Percentiles rank a stretch among this genome's conserved stretches.
These are phyloP conservation scores for Trematomus bernacchii DNA, from an alignment of 2,797 vertebrate genomes.

Conservation along the genomic window DNA sequence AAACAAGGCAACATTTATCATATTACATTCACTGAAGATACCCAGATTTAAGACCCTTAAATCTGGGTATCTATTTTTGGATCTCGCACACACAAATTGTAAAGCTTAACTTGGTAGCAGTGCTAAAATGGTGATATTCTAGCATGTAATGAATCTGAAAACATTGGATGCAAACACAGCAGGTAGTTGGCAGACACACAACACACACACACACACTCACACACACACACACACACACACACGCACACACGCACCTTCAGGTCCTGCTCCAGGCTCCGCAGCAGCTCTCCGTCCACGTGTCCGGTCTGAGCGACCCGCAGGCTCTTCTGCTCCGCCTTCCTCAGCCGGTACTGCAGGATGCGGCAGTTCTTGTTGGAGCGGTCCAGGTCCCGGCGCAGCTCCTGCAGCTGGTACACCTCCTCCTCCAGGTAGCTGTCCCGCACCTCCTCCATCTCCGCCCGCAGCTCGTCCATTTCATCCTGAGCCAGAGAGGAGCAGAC, in stretches of 20 bases:
- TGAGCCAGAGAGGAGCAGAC: conserved; percentile 58
- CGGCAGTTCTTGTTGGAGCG: conserved; percentile 98
- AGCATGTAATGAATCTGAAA: not conserved
- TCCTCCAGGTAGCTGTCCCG: conserved; percentile 98
- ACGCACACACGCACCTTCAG: conserved; percentile 87
- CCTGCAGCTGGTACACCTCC: conserved; percentile 99
- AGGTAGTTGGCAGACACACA: not conserved
- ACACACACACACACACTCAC: too few species aligned
- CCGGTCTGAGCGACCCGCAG: conserved; percentile 96
- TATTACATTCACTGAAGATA: too few species aligned
- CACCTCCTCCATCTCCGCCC: conserved; percentile 99
- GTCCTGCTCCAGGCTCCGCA: conserved; percentile 96
- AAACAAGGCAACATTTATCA: too few species aligned
- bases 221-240: too few species aligned
- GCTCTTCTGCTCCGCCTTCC: conserved; percentile 98
- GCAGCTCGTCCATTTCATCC: conserved; percentile 98
- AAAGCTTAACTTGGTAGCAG: not conserved
- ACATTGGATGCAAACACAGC: not conserved
- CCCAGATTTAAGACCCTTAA: too few species aligned
- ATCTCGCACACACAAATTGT: too few species aligned
- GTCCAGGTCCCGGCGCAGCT: conserved; percentile 96
- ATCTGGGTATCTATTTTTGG: too few species aligned
- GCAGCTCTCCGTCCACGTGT: conserved; percentile 96
- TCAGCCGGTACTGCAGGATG: conserved; percentile 97
- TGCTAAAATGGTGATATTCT: not conserved